Base-by-base conservation (phyloP, 2,113 vertebrate species). In the Otocyon megalotis region DNA sequence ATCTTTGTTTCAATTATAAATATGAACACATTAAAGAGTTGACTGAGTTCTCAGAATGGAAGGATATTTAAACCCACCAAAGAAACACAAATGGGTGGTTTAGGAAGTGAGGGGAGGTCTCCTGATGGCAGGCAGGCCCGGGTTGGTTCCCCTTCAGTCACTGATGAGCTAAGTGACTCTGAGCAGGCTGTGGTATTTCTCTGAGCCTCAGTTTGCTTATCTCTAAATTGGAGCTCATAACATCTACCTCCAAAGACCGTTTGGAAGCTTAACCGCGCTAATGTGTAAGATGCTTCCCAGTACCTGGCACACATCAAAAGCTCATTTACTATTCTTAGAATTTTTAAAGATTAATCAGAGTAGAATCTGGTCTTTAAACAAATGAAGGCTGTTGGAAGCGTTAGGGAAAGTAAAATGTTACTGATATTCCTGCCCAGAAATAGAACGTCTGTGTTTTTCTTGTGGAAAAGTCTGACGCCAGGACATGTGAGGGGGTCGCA, bases 41-140 rank as follows among this genome's bases (percentile, higher is more conserved):
- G 24, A 32, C 56, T 82, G 67, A 22, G 79, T 92, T 91, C 81
- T 54, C 89, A 88, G 60, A 22, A 77, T 62, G 24, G 81, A 83
- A 97, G 20, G 22, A 19, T 94, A 86, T 86, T 96, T 77, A 96
- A 96, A 88, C n/a, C 94, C 24, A 32, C 35, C 50, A 50, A 84
- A 86, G 30, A 88, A 37, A 62, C 63, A n/a, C 17, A 50, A n/a
- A 28, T 50, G 43, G 85, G 20, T 50, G 48, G 17, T 90, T 92
- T 69, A 85, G 58, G 37, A 32, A 16, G 54, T 89, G 13, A 67
- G n/a, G 74, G 15, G 58, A 87, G 30, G 54, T 92, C 56, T 74
- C 32, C 28, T 32, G n/a, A 60, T 32, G 54, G 43, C 65, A 84
- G 35, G 28, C 53, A 58, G 58, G 43, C 26, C 37, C 53, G 62